Base-by-base conservation (phyloP, 2,888 invertebrate species). In the Ormyrus thymus region DNA sequence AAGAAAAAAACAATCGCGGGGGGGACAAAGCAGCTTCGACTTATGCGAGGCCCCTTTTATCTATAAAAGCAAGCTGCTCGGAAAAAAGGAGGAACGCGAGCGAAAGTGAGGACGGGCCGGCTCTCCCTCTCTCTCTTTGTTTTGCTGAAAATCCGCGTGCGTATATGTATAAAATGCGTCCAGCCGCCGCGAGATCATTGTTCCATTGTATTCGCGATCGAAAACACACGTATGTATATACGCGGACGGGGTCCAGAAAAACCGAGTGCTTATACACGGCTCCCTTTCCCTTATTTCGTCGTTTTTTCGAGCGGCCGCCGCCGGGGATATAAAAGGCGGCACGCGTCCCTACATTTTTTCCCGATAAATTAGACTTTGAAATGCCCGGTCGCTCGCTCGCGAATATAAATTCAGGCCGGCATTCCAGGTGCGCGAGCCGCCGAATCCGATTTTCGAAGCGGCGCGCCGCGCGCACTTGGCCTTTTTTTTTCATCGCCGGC, bases 201-300 rank as follows among this genome's bases (percentile, higher is more conserved):
- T 82, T 82, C 80, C 75, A 82, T 81, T 82, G 80, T 82, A 79
- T 82, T 81, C 77, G 78, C 59, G 46, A 66, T 74, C 69, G 72
- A 64, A 29, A 62, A 71, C 61, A 71, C 46, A 51, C 50, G 13
- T 51, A 10, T 66, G 13, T 45, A 15, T 15, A 53, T 29, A 48
- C n/a, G 11, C 13, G 15, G 7, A 50, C 43, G 46, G 9, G 29
- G 0, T 4, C 15, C 9, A 43, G 48, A 9, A 46, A 29, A 56
- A 10, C 7, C 7, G n/a, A 66, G 51, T 59, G 56, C 15, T 66
- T 70, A 58, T 65, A 6, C 58, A 53, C 59, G 9, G n/a, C 13
- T 1, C 10, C 43, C 11, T 53, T 53, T 51, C 9, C 48, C 15
- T 46, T 59, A 48, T 70, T 53, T 51, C 6, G 70, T 13, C 8